Evolutionary conservation across 2,888 invertebrate genomes (phyloP), one percentile per base, ranked within the genome.

Genomic region (Mycalesis mineus): DNA sequence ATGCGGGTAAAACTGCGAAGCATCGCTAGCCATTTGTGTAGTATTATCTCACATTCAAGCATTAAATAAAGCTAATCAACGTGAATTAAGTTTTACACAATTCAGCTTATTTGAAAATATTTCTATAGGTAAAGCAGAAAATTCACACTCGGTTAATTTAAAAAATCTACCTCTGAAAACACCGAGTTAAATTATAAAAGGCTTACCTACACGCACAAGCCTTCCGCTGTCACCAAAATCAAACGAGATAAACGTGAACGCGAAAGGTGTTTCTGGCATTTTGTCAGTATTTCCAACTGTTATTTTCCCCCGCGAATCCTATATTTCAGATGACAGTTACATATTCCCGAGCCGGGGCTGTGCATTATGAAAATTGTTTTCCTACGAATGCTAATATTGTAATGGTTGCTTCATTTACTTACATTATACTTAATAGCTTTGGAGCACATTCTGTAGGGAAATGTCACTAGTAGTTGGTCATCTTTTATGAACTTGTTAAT

Each of bases 361-460:
- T 44, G 50, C 49, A 44, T 42, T 49, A 56, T 49, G 36, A 50
- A 56, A 45, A 56, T 56, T 56, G 44, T 45, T 56, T 42, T 44
- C 22, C 42, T 33, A 31, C 33, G 33, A 55, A 36, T 54, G 39
- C 31, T 14, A 41, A 15, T 33, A 31, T 17, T 51, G 11, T 8
- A n/a, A 31, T 29, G 15, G 9, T 22, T 50, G 8, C 8, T 15
- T 39, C 28, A 29, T 22, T 41, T 41, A 11, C 39, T 8, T 9
- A 17, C 17, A 8, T 11, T 41, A 15, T 17, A 13, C 13, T 5
- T 7, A n/a, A 22, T 7, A n/a, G 39, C 14, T 1, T 28, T 42
- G 28, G 22, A 11, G n/a, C 22, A 11, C 3, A 6, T 42, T n/a
- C 11, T 11, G 11, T n/a, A 36, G 1, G 11, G 9, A 36, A 36